phyloP scores from a whole-genome alignment of 2,888 invertebrate genomes.

The Yponomeuta plumbellus region DNA sequence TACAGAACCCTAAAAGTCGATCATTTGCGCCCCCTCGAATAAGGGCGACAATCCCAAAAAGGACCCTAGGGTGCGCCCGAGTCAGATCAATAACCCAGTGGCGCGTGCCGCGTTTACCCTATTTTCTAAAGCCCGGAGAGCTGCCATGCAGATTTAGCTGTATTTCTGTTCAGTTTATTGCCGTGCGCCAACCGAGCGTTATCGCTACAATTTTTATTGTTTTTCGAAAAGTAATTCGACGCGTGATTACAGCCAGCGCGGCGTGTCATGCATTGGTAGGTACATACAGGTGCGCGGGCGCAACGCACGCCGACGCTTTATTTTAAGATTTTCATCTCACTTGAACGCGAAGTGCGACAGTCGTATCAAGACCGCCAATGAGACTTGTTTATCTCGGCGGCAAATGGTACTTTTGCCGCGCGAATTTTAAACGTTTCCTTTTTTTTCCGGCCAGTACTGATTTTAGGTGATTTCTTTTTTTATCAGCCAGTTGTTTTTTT shows the following conservation, averaged over 20 bases:
- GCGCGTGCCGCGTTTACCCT: constrained; percentile 39
- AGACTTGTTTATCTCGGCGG: constrained; percentile 12
- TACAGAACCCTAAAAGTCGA: too few species aligned
- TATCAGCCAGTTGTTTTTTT: constrained; percentile 13
- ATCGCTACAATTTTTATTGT: constrained; percentile 61
- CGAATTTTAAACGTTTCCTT: not conserved
- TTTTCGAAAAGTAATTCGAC: constrained; percentile 62
- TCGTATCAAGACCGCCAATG: constrained; percentile 11
- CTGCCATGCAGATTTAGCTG: constrained; percentile 19
- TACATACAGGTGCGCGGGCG: constrained; percentile 36
- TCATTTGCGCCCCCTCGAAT: constrained; percentile 32
- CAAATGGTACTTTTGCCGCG: constrained; percentile 14
- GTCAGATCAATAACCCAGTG: constrained; percentile 53
- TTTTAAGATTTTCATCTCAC: constrained; percentile 47
- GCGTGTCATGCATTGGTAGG: constrained; percentile 69
- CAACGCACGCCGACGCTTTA: constrained; percentile 35
- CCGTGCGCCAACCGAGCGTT: constrained; percentile 43
- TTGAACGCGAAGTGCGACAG: constrained; percentile 35
- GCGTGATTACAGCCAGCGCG: constrained; percentile 47
- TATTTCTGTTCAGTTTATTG: constrained; percentile 33
- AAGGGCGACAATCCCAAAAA: constrained; percentile 42
- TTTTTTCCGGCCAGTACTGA: constrained; percentile 24
- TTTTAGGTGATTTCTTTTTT: not conserved
- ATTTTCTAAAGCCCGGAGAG: constrained; percentile 18
- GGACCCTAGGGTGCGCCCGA: constrained; percentile 49